A percentile compares a stretch with the other conserved stretches of the same genome.
These are phyloP conservation scores for Melanotaenia duboulayi DNA, from an alignment of 2,113 vertebrate species.

Conservation along the genomic window DNA sequence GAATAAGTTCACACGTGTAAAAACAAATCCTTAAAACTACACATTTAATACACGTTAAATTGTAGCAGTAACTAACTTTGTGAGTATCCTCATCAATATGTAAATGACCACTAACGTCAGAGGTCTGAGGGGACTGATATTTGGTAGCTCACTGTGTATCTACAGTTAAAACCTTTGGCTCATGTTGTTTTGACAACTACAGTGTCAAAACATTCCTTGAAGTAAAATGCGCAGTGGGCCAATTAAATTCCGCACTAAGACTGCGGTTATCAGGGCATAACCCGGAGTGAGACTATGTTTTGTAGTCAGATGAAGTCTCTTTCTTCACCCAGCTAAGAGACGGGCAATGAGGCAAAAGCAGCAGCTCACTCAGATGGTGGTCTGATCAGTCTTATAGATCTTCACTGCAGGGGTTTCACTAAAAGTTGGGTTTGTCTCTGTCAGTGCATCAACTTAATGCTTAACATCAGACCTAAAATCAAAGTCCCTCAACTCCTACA, in stretches of 20 bases:
- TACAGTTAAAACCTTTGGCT: constrained; percentile 54
- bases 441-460: constrained; percentile 39
- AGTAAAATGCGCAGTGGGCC: constrained; percentile 67
- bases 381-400: constrained; percentile 73
- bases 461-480: constrained; percentile 60
- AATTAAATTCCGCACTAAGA: constrained; percentile 71
- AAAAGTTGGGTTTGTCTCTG: constrained; percentile 34
- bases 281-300: constrained; percentile 55
- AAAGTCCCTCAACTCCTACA: constrained; percentile 29
- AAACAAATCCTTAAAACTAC: constrained; percentile 4
- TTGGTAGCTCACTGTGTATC: constrained; percentile 38
- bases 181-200: constrained; percentile 63
- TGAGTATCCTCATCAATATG: constrained; percentile 47
- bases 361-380: constrained; percentile 60
- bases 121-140: constrained; percentile 50
- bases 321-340: constrained; percentile 38
- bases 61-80: constrained; percentile 19
- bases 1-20: background rate
- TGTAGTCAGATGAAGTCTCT: constrained; percentile 63
- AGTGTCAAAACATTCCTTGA: constrained; percentile 65
- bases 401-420: constrained; percentile 55
- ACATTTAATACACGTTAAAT: constrained; percentile 15
- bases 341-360: constrained; percentile 43
- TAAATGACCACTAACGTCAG: constrained; percentile 41
- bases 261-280: constrained; percentile 69